phyloP scores from a whole-genome alignment of 1,140 invertebrate species.

The Leptestheria dahalacensis region DNA sequence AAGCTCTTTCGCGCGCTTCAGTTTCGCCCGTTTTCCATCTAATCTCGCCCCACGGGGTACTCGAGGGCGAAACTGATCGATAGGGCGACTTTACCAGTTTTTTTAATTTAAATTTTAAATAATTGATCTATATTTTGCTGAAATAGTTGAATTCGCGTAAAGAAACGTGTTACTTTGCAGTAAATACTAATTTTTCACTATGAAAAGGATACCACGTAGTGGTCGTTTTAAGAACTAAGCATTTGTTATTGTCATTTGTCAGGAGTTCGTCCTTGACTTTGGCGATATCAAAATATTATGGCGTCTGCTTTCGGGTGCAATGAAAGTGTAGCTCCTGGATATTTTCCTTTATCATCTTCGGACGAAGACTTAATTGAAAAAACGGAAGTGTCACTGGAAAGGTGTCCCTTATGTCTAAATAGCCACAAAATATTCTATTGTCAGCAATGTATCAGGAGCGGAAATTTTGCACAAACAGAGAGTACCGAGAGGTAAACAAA shows the following conservation, averaged over 20 bases:
- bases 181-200: too few species aligned
- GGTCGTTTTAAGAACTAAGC: too few species aligned
- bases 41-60: too few species aligned
- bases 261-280: not conserved
- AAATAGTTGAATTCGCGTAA: too few species aligned
- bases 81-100: too few species aligned
- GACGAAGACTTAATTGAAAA: constrained; percentile 5
- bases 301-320: not conserved
- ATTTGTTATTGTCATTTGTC: not conserved
- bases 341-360: constrained; percentile 9
- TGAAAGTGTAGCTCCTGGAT: not conserved
- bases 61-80: too few species aligned
- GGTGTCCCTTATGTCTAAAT: not conserved
- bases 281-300: not conserved
- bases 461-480: not conserved
- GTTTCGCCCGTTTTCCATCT: too few species aligned
- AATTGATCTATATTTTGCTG: too few species aligned
- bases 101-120: too few species aligned
- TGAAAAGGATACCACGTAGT: too few species aligned
- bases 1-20: too few species aligned
- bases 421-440: constrained; percentile 3
- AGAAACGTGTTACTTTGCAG: too few species aligned
- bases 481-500: not conserved
- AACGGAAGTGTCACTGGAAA: not conserved
- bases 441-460: constrained; percentile 4